These are phyloP conservation scores for Sogatella furcifera DNA, from an alignment of 1,140 invertebrate genomes.

Conservation along the genomic window DNA sequence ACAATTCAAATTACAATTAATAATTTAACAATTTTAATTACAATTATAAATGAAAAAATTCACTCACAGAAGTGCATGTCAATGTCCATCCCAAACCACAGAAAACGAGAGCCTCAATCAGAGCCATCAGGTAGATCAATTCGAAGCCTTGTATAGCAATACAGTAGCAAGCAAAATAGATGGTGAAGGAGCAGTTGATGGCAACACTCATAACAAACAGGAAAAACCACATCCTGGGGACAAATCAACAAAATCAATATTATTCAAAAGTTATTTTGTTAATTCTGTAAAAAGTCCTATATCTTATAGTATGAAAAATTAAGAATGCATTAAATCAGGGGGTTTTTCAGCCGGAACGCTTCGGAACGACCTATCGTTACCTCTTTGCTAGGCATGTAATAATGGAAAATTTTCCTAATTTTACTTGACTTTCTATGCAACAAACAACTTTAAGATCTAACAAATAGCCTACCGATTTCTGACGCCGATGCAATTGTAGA, in stretches of 20 bases:
- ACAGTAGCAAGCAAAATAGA: constrained; percentile 81
- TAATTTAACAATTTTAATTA: too few species aligned
- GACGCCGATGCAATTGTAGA: constrained; percentile 85
- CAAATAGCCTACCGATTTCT: constrained; percentile 52
- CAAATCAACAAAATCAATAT: neutral
- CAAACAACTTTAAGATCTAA: too few species aligned
- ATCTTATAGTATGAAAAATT: too few species aligned
- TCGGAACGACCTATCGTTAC: too few species aligned
- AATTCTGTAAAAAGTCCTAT: too few species aligned
- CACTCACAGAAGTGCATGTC: constrained; percentile 74
- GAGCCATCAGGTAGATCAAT: constrained; percentile 63
- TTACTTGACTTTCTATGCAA: too few species aligned
- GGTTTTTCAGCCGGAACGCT: too few species aligned
- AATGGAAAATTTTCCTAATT: too few species aligned
- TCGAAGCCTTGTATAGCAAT: constrained; percentile 77
- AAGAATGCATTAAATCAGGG: too few species aligned
- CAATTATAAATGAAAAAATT: constrained; percentile 9
- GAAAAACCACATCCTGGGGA: constrained; percentile 75
- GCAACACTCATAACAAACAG: constrained; percentile 76
- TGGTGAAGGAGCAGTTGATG: constrained; percentile 73
- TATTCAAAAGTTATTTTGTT: too few species aligned
- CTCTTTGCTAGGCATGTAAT: too few species aligned
- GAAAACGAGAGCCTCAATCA: constrained; percentile 71
- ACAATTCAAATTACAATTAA: too few species aligned
- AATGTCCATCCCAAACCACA: constrained; percentile 77